A percentile compares a stretch with the other conserved stretches of the same genome.
These are phyloP conservation scores for Eubasilissa splendida DNA, from an alignment of 2,888 invertebrate species.

Conservation along the genomic window DNA sequence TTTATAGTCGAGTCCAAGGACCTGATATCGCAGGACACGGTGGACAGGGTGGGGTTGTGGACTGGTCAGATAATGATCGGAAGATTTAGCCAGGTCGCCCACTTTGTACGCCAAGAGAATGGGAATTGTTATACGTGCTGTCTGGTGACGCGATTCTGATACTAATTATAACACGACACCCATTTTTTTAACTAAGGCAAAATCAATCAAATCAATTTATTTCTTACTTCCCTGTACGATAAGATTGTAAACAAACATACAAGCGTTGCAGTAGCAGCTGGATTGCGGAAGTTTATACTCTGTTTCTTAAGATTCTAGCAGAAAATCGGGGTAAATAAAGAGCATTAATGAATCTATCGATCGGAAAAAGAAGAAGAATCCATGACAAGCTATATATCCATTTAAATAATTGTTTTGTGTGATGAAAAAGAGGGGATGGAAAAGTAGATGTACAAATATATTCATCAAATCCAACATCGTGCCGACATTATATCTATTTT, in stretches of 20 bases:
- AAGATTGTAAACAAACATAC: neutral
- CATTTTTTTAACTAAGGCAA: neutral
- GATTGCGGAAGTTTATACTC: too few species aligned
- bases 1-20: conserved; percentile 38
- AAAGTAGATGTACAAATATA: too few species aligned
- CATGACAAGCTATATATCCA: too few species aligned
- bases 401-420: too few species aligned
- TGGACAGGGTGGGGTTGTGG: neutral
- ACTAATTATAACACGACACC: too few species aligned
- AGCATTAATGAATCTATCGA: too few species aligned
- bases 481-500: too few species aligned
- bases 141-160: neutral
- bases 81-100: conserved; percentile 8
- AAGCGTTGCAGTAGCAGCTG: neutral
- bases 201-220: neutral
- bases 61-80: conserved; percentile 20
- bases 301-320: too few species aligned
- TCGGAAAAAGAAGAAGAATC: too few species aligned
- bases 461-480: too few species aligned
- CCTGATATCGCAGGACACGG: neutral
- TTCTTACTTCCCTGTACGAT: neutral
- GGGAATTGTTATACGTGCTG: conserved; percentile 26
- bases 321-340: too few species aligned
- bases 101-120: conserved; percentile 31
- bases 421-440: too few species aligned